Conservation (phyloP, 1,140 invertebrate species). For the Drosophila arawakana region DNA sequence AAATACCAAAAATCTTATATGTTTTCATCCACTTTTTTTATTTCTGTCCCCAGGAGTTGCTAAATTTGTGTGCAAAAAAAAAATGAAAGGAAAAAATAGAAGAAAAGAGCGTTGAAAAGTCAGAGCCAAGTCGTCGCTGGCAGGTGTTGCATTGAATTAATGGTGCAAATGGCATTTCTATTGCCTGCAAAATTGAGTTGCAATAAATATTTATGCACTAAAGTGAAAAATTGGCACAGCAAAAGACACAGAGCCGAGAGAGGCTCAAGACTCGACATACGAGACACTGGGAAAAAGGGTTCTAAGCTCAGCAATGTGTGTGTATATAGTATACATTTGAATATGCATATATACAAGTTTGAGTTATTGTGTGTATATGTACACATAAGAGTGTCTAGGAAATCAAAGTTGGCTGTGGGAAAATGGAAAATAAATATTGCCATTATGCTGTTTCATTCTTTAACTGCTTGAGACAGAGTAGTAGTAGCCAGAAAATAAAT, state of each 20-base stretch:
- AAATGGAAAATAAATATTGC: constrained; percentile 77
- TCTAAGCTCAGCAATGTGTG: constrained; percentile 3
- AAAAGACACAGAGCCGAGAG: constrained; percentile 54
- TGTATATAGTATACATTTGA: background rate
- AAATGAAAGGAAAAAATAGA: background rate
- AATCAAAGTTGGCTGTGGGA: constrained; percentile 56
- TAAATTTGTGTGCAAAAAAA: too few species aligned
- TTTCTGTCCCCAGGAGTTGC: background rate
- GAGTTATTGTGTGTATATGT: too few species aligned
- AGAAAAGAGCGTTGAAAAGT: constrained; percentile 40
- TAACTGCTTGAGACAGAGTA: constrained; percentile 28
- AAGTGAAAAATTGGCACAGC: constrained; percentile 80
- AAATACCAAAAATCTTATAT: background rate
- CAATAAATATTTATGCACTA: constrained; percentile 82
- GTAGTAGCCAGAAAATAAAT: background rate
- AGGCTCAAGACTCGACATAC: constrained; percentile 9
- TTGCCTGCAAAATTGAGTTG: constrained; percentile 81
- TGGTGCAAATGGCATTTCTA: constrained; percentile 82
- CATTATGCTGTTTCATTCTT: constrained; percentile 68
- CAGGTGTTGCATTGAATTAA: constrained; percentile 82
- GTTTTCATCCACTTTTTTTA: constrained; percentile 8
- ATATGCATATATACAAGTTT: too few species aligned
- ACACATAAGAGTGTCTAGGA: constrained; percentile 30
- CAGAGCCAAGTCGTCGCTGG: constrained; percentile 73
- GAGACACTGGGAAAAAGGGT: constrained; percentile 2